A percentile compares a stretch with the other conserved stretches of the same genome.
Evolutionary conservation across 92 coral and sea anemone genomes (phyloP).

Genomic region (Zoanthus sociatus): DNA sequence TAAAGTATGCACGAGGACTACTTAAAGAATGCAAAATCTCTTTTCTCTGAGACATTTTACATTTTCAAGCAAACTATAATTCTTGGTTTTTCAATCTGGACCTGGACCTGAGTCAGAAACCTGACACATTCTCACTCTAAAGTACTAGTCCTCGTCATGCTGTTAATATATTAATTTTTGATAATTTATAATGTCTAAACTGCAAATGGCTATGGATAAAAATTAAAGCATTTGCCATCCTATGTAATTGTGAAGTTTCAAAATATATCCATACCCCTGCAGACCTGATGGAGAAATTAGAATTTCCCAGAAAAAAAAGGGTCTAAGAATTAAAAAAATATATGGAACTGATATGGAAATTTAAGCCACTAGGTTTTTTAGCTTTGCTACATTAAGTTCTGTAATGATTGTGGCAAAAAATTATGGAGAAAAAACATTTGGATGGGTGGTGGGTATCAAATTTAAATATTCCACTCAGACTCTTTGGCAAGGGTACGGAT

Average conservation of each 20-base stretch:
- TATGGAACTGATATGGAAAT: not conserved
- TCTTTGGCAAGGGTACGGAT: not conserved
- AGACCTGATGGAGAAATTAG: not conserved
- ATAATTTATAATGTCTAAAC: not conserved
- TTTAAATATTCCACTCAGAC: not conserved
- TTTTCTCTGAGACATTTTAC: constrained; percentile 27
- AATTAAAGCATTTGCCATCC: not conserved
- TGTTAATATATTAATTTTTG: not conserved
- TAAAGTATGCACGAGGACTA: constrained; percentile 64
- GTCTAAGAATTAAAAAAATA: not conserved
- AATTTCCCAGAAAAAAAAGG: not conserved
- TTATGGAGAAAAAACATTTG: not conserved
- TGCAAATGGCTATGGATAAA: not conserved
- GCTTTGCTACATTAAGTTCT: not conserved
- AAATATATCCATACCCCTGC: not conserved
- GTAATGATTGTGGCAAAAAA: not conserved
- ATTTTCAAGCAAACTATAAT: not conserved
- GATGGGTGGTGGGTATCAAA: not conserved
- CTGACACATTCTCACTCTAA: not conserved
- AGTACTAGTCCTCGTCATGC: not conserved
- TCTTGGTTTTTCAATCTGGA: constrained; percentile 15
- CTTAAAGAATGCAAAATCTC: constrained; percentile 66
- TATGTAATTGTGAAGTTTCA: not conserved
- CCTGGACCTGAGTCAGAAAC: constrained; percentile 1
- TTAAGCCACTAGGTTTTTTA: not conserved